Percentiles rank a stretch among this genome's conserved stretches.
Evolutionary conservation across 2,797 vertebrate genomes (phyloP).

Genomic region (Hemibagrus guttatus): DNA sequence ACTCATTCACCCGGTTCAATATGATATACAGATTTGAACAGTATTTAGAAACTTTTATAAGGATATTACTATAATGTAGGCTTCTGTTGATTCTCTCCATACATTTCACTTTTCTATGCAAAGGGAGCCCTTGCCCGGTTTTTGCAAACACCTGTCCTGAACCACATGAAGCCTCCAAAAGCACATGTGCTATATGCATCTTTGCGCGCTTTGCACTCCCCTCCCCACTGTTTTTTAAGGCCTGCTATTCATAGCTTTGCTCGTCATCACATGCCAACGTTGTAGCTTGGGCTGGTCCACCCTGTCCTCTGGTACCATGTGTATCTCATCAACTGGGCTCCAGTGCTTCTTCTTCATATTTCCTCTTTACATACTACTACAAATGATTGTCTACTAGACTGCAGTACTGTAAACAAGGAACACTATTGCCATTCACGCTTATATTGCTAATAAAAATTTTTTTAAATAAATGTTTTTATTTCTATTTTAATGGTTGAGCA

Average conservation of each 20-base stretch:
- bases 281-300: slow-evolving; percentile 36
- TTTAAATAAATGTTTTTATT: neutral
- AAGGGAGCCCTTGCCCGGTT: slow-evolving; percentile 33
- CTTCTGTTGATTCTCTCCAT: slow-evolving; percentile 2
- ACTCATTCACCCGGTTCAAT: neutral
- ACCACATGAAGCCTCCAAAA: slow-evolving; percentile 35
- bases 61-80: neutral
- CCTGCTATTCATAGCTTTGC: slow-evolving; percentile 56
- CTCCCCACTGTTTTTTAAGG: slow-evolving; percentile 35
- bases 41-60: neutral
- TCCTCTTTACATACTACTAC: slow-evolving; percentile 31
- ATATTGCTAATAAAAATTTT: neutral
- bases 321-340: slow-evolving; percentile 23
- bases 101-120: slow-evolving; percentile 12
- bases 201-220: neutral
- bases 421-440: neutral
- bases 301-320: slow-evolving; percentile 26
- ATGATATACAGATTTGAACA: neutral
- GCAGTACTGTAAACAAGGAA: neutral
- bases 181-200: slow-evolving; percentile 45
- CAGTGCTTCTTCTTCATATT: slow-evolving; percentile 15
- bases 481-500: neutral
- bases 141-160: slow-evolving; percentile 35
- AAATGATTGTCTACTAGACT: slow-evolving; percentile 22
- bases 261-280: slow-evolving; percentile 47